phyloP scores from a whole-genome alignment of 2,888 invertebrate species.

The Drosophila eohydei region DNA sequence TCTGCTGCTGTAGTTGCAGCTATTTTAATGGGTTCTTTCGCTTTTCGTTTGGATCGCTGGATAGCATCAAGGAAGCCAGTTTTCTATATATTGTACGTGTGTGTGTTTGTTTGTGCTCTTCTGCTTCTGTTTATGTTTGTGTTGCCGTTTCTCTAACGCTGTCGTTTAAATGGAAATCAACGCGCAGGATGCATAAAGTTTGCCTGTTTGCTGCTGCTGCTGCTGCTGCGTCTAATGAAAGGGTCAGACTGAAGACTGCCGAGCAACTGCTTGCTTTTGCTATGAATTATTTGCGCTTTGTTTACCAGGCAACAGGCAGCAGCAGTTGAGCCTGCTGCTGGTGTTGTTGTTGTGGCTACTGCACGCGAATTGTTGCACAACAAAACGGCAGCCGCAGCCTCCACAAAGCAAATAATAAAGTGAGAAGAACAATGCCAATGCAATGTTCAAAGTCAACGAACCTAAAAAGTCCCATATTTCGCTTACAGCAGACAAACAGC shows the following conservation, averaged over 20 bases:
- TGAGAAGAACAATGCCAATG: constrained; percentile 81
- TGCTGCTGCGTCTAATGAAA: constrained; percentile 74
- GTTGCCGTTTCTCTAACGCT: constrained; percentile 70
- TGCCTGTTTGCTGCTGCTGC: constrained; percentile 61
- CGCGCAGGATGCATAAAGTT: constrained; percentile 80
- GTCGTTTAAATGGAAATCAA: constrained; percentile 81
- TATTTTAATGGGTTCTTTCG: constrained; percentile 80
- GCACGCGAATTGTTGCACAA: constrained; percentile 72
- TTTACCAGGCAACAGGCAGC: constrained; percentile 48
- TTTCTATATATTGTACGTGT: constrained; percentile 24
- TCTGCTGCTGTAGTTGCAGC: constrained; percentile 54
- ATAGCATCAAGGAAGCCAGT: constrained; percentile 79
- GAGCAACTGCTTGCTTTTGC: constrained; percentile 40
- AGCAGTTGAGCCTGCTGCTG: not conserved
- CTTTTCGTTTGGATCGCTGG: constrained; percentile 68
- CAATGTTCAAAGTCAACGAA: constrained; percentile 80
- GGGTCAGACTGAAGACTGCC: constrained; percentile 63
- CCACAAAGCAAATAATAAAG: constrained; percentile 79
- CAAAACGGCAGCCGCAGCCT: constrained; percentile 60
- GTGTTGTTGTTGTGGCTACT: constrained; percentile 67
- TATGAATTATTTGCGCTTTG: constrained; percentile 80
- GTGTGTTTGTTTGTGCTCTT: constrained; percentile 22
- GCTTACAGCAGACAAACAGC: constrained; percentile 59
- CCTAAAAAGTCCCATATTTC: constrained; percentile 80
- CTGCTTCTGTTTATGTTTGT: constrained; percentile 32